Evolutionary conservation across 1,140 invertebrate species (phyloP), one percentile per base, ranked within the genome.

Genomic region (Pollicipes pollicipes): DNA sequence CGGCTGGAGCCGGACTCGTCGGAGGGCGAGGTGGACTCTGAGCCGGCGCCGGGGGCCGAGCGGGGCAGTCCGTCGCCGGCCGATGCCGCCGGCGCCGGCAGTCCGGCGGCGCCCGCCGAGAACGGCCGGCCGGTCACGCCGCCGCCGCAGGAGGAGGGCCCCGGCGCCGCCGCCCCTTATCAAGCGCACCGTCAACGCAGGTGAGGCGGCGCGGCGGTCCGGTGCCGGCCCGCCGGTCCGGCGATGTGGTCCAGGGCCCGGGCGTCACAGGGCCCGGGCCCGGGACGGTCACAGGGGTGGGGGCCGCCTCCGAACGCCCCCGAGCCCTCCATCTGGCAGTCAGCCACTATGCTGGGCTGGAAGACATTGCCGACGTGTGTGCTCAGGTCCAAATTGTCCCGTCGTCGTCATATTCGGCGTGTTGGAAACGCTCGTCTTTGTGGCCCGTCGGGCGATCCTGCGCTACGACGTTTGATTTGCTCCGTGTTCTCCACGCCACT

Each of bases 1-100:
- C 77, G 79, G 75, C 76, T 82, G 8, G 71, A 70, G 58, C 37
- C 69, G 78, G 79, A 27, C 81, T 79, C 72, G 80, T 80, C 27
- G 78, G 81, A 82, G 58, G 82, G 82, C 30, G 76, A 79, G 66
- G 66, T 66, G 28, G 69, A 71, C 21, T 71, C 70, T 27, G 66
- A 75, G 37, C 28, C 58, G 67, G 35, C 66, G 32, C 1, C 30
- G 71, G 58, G 21, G 75, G 71, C n/a, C 70, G 72, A 66, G 1
- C 68, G 69, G 0, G 37, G 37, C 30, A 32, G 31, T 66, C 58
- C n/a, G n/a, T n/a, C 73, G 73, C 77, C 71, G 78, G 76, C 71
- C 77, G 78, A 63, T 72, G 45, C 10, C 45, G 21, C 10, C 2
- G 13, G 45, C 45, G 3, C 6, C 10, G 13, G 13, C 6, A 21